Conservation (phyloP, 2,797 vertebrate species). For the Argyrosomus regius region DNA sequence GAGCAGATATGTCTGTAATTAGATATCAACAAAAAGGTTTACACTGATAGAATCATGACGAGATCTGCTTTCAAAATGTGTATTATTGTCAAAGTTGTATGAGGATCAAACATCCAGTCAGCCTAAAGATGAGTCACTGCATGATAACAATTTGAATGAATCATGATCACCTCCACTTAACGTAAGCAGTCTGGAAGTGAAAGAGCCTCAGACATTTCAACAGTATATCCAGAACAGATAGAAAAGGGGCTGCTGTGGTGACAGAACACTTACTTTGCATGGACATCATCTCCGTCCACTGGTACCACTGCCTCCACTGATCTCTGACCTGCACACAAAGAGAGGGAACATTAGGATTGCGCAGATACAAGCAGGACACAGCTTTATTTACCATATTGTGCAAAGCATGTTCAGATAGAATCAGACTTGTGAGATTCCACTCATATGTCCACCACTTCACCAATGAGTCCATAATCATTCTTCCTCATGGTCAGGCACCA, state of each 20-base stretch:
- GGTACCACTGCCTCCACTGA: constrained; percentile 62
- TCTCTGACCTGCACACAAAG: constrained; percentile 62
- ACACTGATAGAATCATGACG: neutral
- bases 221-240: neutral
- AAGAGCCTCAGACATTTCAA: neutral
- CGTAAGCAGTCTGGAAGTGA: neutral
- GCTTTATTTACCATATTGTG: neutral
- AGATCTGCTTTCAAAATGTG: neutral
- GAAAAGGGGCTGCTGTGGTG: neutral
- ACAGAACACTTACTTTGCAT: constrained; percentile 80
- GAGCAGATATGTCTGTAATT: no score
- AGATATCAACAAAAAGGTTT: neutral
- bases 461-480: neutral
- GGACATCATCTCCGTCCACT: constrained; percentile 78
- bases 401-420: constrained; percentile 5
- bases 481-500: no score
- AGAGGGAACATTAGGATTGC: constrained; percentile 21
- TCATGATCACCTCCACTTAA: neutral
- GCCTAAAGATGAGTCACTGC: neutral
- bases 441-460: neutral
- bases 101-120: neutral
- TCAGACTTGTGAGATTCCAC: neutral
- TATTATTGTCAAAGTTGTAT: neutral
- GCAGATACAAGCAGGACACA: constrained; percentile 2
- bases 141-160: neutral